phyloP scores from a whole-genome alignment of 2,888 invertebrate species.

The Drosophila prolongata region DNA sequence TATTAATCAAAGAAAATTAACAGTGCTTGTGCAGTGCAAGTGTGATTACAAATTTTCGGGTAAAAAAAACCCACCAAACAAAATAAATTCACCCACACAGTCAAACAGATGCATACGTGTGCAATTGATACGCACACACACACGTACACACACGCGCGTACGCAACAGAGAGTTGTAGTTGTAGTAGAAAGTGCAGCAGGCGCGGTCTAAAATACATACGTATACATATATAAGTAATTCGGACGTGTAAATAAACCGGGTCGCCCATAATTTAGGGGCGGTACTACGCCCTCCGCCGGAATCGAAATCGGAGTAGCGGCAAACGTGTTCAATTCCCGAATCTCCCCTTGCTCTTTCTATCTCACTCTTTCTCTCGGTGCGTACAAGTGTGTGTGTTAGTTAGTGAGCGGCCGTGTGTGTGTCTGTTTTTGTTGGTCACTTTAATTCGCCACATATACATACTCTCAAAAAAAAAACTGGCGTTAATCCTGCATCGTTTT shows the following conservation, averaged over 20 bases:
- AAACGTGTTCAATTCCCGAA: slow-evolving; percentile 45
- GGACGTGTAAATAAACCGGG: slow-evolving; percentile 75
- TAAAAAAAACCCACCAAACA: slow-evolving; percentile 1
- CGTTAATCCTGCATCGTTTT: slow-evolving; percentile 48
- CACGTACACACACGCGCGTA: slow-evolving; percentile 4
- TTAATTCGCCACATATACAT: slow-evolving; percentile 45
- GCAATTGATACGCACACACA: slow-evolving; percentile 26
- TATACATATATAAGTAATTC: slow-evolving; percentile 38
- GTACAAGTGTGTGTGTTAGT: slow-evolving; percentile 25
- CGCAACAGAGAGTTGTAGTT: slow-evolving; percentile 30
- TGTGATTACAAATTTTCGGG: slow-evolving; percentile 23
- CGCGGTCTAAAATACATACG: slow-evolving; percentile 45
- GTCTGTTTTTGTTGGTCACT: slow-evolving; percentile 43
- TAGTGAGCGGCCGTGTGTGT: slow-evolving; percentile 20
- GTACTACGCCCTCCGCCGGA: slow-evolving; percentile 16
- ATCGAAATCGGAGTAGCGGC: slow-evolving; percentile 24
- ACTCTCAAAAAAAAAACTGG: slow-evolving; percentile 14
- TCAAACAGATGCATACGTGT: slow-evolving; percentile 35
- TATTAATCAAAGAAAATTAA: slow-evolving; percentile 26
- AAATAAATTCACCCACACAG: slow-evolving; percentile 5
- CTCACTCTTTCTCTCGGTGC: slow-evolving; percentile 1
- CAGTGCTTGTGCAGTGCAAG: slow-evolving; percentile 42
- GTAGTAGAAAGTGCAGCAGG: slow-evolving; percentile 65
- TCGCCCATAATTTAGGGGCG: slow-evolving; percentile 52
- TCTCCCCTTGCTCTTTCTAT: slow-evolving; percentile 18